Conservation (phyloP, 2,797 vertebrate genomes). For the Tarsius wallacei region DNA sequence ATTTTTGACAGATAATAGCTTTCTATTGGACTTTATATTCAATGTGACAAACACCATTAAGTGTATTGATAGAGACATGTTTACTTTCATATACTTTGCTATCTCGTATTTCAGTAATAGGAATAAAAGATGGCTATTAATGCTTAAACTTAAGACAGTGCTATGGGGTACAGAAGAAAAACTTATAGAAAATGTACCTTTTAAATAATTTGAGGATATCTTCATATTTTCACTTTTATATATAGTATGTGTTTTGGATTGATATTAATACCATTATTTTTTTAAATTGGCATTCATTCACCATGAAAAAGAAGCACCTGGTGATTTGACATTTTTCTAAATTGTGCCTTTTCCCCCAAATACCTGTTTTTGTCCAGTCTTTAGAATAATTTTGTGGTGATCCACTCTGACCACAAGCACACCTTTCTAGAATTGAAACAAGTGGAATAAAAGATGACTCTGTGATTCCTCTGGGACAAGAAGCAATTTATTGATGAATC, state of each 20-base stretch:
- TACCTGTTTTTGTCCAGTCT: neutral
- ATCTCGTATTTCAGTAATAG: neutral
- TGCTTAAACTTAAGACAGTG: neutral
- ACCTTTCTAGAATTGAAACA: neutral
- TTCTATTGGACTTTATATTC: neutral
- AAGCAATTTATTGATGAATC: conserved; percentile 10
- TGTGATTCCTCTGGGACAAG: neutral
- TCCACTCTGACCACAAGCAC: neutral
- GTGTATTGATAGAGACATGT: neutral
- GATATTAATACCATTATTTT: neutral
- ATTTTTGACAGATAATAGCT: neutral
- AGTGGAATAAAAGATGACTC: neutral
- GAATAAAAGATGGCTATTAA: neutral
- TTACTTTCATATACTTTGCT: neutral
- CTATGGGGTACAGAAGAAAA: neutral
- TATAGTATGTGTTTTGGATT: neutral
- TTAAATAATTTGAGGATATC: neutral
- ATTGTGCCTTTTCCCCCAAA: neutral
- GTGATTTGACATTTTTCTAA: conserved; percentile 41
- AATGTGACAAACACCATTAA: neutral
- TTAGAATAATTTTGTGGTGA: neutral
- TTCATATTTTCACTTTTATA: neutral
- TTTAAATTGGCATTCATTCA: neutral
- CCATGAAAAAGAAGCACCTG: neutral
- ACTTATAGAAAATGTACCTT: neutral